Evolutionary conservation across 2,797 vertebrate species (phyloP), one percentile per base, ranked within the genome.

Genomic region (Enteromius anoplus): DNA sequence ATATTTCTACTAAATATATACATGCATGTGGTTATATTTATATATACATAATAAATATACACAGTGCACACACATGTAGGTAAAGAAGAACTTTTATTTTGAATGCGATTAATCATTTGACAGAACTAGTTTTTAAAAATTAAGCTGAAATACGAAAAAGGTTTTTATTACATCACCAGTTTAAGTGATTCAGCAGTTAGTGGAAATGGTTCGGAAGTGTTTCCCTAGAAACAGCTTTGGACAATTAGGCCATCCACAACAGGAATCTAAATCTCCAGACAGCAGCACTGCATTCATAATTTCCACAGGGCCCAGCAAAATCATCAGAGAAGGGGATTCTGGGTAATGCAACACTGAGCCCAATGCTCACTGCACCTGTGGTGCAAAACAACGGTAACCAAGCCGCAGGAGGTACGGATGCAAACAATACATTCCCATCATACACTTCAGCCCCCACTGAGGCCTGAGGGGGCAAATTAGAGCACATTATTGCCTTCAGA

Each of bases 401-500:
- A 86, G 73, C 66, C 62, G n/a, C 76, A 32, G n/a, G 37, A 55
- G 17, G 49, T 15, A 71, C 53, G 69, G 15, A 83, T 5, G 37
- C 58, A 86, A 76, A 85, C 83, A 83, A 71, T 78, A 17, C 83
- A 83, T 78, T 72, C 34, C 60, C 81, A 37, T 82, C 58, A 66
- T 42, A 85, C 70, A 78, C 23, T 51, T 78, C 78, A 66, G 32
- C 66, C 66, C 26, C 71, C 6, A 34, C 40, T 3, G 2, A 11
- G 42, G 23, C 79, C 85, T 64, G 60, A 83, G 80, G 68, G 82
- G 80, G 73, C 53, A 86, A 86, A 85, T 86, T 68, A 81, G 66
- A 83, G 62, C 73, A 81, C 84, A 85, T 84, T 85, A 84, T 88
- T 82, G 69, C 32, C 72, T 77, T 60, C 23, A 68, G 82, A 77